Base-by-base conservation (phyloP, 2,888 invertebrate genomes). In the Plagodis dolabraria region DNA sequence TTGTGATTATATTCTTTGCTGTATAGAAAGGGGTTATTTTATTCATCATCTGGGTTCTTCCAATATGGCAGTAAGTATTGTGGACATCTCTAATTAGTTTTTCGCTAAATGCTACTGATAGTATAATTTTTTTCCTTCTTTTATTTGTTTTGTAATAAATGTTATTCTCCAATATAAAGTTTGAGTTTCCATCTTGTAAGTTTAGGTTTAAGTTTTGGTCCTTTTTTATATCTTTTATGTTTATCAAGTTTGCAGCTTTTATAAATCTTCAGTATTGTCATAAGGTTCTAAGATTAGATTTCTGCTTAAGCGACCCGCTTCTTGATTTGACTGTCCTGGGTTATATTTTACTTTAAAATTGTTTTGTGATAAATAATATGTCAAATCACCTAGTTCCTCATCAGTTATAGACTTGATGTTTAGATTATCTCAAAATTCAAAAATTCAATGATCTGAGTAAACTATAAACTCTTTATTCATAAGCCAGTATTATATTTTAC, bases 311-410 rank as follows among this genome's bases (percentile, higher is more conserved):
- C 12, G 4, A 6, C 12, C 45, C 9, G 45, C 45, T 33, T 46
- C 45, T 2, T n/a, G n/a, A n/a, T n/a, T n/a, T n/a, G n/a, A n/a
- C n/a, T n/a, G n/a, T n/a, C n/a, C n/a, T n/a, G n/a, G n/a, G n/a
- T n/a, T n/a, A 46, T 0, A 46, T 46, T 33, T 0, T 46, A 2
- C 33, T 33, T 46, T 46, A 5, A 5, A 33, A 45, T 72, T 72
- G 48, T 69, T 47, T 12, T 71, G 70, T 47, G 68, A 67, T 36
- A 70, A 12, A 47, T n/a, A n/a, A n/a, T n/a, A n/a, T n/a, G n/a
- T n/a, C n/a, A n/a, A n/a, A n/a, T n/a, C n/a, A n/a, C n/a, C n/a
- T n/a, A n/a, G n/a, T n/a, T n/a, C n/a, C n/a, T n/a, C n/a, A n/a
- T n/a, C n/a, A n/a, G n/a, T n/a, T n/a, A n/a, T n/a, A n/a, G n/a